Base-by-base conservation (phyloP, 2,113 vertebrate species). In the Carollia perspicillata region DNA sequence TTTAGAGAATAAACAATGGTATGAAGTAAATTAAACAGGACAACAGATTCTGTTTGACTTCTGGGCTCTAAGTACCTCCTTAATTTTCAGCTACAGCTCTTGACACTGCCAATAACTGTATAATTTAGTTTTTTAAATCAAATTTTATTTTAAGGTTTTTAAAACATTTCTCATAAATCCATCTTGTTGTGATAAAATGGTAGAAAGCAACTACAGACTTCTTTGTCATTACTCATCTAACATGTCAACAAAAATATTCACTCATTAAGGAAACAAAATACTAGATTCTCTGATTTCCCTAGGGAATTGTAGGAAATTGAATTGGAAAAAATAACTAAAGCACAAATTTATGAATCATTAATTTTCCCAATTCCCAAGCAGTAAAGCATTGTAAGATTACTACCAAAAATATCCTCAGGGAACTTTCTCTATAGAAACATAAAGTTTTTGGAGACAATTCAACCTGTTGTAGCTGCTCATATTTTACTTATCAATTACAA, bases 371-470 rank as follows among this genome's bases (percentile, higher is more conserved):
- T 18, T 96, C 58, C 75, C 60, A 95, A 80, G 40, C 72, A 60
- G 33, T 85, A 53, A 1, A 58, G 1, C 16, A 53, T 92, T 60
- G 11, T 90, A 95, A 97, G 69, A 88, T 95, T 89, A 63, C 55
- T 87, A 92, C 40, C 68, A 55, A 95, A 95, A 95, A 92, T n/a
- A 23, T 96, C 65, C 47, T 94, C 68, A 80, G 95, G 84, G 84
- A 95, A 95, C 49, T 96, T 95, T 79, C 91, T 96, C 92, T 98
- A 75, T 85, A 97, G 90, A 80, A 97, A 96, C 77, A 71, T 49
- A 97, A 94, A 85, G 78, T 92, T 88, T 95, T 81, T 97, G 87
- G 78, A 58, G 94, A 74, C 95, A 90, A 83, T 63, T 79, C 33
- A 97, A 55, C 42, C 81, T 86, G 53, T 40, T 95, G 49, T 87